Base-by-base conservation (phyloP, 30 jellyfish, hydroid and myxozoan genomes). In the Rhopilema esculentum region DNA sequence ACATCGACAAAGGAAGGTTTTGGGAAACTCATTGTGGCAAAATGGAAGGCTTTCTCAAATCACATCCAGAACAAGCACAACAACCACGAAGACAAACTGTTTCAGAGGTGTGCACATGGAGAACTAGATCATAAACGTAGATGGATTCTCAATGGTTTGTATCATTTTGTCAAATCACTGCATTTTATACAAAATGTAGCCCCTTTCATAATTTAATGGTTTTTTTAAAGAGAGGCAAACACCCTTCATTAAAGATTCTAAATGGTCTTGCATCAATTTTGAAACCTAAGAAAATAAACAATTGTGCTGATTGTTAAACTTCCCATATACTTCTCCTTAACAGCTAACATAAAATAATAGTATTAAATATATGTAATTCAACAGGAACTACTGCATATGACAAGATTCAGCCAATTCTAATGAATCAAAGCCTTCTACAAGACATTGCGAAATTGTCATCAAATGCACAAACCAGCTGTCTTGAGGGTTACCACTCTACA, bases 1-100 rank as follows among this genome's bases (percentile, higher is more conserved):
- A 67, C 77, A 30, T 22, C 77, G 30, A 67, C 77, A 67, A 67
- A 67, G 33, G 21, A 30, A 22, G 77, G 77, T 20, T 67, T 67
- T 67, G 77, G 77, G 40, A 17, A 67, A 33, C 77, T 67, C 30
- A 23, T 19, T 16, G 77, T 67, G 1, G 77, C 77, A 15, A 67
- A 67, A 23, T 67, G 77, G 77, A 40, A 40, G 57, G 57, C 57
- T 40, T 40, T 40, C 57, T 40, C 57, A 40, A 40, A 40, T 40
- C 57, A 40, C 57, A 40, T 40, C 57, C 57, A 40, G 57, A 40
- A 40, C 57, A 40, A 40, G 57, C 57, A 40, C 57, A 40, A 40
- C 57, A 40, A 40, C 57, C 57, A 40, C 57, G 57, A 40, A 40
- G 57, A 40, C 57, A 40, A 40, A 40, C 57, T 40, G 57, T 40